Conservation (phyloP, 2,113 vertebrate species). For the Ceratotherium simum region DNA sequence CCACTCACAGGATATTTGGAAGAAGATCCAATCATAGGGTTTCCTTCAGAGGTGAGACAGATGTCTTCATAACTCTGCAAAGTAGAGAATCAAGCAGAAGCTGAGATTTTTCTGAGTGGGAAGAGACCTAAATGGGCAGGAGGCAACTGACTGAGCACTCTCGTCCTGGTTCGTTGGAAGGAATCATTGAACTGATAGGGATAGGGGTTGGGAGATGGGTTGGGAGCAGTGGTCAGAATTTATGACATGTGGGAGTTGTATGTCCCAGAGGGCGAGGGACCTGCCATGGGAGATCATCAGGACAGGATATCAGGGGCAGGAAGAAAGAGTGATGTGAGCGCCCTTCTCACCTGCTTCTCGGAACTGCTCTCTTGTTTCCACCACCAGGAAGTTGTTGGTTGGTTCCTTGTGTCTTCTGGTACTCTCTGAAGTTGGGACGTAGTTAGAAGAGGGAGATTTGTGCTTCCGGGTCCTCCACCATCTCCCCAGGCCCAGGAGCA, state of each 20-base stretch:
- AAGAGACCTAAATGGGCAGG: neutral
- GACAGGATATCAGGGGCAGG: neutral
- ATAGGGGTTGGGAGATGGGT: no score
- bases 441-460: neutral
- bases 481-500: constrained; percentile 60
- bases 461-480: constrained; percentile 51
- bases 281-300: neutral
- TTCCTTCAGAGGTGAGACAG: neutral
- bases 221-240: neutral
- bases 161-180: neutral
- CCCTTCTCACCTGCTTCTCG: constrained; percentile 66
- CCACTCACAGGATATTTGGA: neutral
- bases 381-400: neutral
- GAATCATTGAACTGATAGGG: neutral
- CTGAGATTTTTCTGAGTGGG: constrained; percentile 1
- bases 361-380: constrained; percentile 55
- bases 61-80: constrained; percentile 58
- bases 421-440: neutral
- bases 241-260: neutral
- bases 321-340: neutral
- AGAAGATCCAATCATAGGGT: neutral
- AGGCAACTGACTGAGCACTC: neutral
- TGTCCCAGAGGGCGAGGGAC: neutral
- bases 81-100: constrained; percentile 44
- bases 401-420: constrained; percentile 19